phyloP scores from a whole-genome alignment of 2,888 invertebrate species.

The Hartigia nigra region DNA sequence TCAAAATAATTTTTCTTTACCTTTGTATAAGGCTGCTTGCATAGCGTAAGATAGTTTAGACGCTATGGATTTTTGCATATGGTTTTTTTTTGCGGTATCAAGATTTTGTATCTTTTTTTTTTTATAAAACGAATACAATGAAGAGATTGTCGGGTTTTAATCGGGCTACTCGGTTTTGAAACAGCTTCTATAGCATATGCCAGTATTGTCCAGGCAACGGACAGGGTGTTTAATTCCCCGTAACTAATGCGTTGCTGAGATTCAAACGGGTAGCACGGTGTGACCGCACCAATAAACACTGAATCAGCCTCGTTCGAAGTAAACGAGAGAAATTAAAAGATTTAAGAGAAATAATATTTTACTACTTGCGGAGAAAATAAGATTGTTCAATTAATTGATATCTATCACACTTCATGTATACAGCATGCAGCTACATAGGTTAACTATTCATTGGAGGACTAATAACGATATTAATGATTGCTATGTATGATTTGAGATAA shows the following conservation, averaged over 20 bases:
- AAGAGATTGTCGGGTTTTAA: not conserved
- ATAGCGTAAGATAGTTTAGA: not conserved
- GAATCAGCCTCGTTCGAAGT: not conserved
- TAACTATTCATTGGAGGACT: not conserved
- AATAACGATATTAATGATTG: not conserved
- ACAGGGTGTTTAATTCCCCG: constrained; percentile 3
- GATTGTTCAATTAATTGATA: not conserved
- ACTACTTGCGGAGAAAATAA: not conserved
- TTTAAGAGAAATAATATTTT: not conserved
- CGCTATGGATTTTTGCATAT: not conserved
- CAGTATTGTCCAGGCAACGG: constrained; percentile 3
- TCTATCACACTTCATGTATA: not conserved
- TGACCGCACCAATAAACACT: not conserved
- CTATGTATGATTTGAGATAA: not conserved
- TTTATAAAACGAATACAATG: not conserved
- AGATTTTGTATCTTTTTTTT: not conserved
- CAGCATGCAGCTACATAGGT: not conserved
- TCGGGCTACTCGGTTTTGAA: not conserved
- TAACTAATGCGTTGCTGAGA: constrained; percentile 1
- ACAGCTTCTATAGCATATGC: not conserved
- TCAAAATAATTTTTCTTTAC: not conserved
- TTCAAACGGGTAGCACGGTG: not conserved
- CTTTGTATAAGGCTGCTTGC: not conserved
- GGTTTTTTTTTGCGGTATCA: not conserved
- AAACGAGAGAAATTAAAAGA: not conserved